Evolutionary conservation across 1,140 invertebrate species (phyloP).

Genomic region (Drosophila bocki): DNA sequence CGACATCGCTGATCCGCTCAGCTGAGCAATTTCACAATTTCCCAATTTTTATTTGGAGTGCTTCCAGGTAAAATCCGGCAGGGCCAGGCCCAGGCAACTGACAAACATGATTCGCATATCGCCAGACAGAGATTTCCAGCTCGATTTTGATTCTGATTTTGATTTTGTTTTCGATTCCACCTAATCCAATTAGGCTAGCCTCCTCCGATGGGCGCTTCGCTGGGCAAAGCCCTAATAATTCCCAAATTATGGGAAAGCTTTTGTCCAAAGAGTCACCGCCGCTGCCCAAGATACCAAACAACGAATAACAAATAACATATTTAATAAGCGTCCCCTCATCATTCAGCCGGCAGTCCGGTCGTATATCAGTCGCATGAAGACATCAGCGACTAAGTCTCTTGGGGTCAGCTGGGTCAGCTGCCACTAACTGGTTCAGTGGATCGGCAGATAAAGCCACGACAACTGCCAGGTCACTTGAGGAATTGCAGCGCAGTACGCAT

Average conservation of each 20-base stretch:
- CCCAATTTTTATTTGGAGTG: constrained; percentile 49
- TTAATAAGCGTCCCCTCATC: constrained; percentile 77
- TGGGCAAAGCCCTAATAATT: constrained; percentile 54
- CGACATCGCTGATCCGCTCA: constrained; percentile 70
- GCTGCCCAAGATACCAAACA: constrained; percentile 20
- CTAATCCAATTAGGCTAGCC: constrained; percentile 81
- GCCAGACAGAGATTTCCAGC: constrained; percentile 22
- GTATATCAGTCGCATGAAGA: constrained; percentile 72
- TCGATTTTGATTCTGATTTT: constrained; percentile 51
- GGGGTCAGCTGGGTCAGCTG: constrained; percentile 73
- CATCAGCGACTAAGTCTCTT: constrained; percentile 41
- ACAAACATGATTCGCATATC: constrained; percentile 73
- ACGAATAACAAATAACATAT: constrained; percentile 52
- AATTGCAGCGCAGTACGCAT: constrained; percentile 82
- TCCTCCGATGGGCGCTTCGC: constrained; percentile 27
- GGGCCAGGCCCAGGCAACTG: constrained; percentile 26
- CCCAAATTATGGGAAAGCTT: constrained; percentile 75
- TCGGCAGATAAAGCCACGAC: constrained; percentile 38
- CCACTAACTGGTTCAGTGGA: constrained; percentile 50
- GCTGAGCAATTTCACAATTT: constrained; percentile 73
- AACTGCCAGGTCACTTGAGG: constrained; percentile 75
- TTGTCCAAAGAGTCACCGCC: constrained; percentile 42
- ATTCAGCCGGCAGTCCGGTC: constrained; percentile 43
- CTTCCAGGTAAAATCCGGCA: constrained; percentile 67
- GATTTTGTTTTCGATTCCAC: constrained; percentile 76